Percentiles rank a stretch among this genome's conserved stretches.
These are phyloP conservation scores for Osedax fenrisi DNA, from an alignment of 2,888 invertebrate genomes.

Conservation along the genomic window DNA sequence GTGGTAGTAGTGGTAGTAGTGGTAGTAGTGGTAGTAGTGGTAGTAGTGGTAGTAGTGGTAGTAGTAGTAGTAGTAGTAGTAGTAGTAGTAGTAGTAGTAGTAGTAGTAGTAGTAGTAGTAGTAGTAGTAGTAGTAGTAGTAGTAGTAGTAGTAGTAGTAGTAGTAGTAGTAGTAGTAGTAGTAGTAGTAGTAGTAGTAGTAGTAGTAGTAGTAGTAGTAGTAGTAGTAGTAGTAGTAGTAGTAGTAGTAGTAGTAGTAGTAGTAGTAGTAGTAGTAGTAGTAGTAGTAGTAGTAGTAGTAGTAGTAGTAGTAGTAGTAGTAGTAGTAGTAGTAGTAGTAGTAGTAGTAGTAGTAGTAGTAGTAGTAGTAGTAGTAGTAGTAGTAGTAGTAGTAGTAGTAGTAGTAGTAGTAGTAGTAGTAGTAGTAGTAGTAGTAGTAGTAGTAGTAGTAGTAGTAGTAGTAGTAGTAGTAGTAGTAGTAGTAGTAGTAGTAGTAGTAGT, in stretches of 20 bases:
- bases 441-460: too few relatives aligned
- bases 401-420: too few relatives aligned
- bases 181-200: conserved; percentile 31
- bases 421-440: too few relatives aligned
- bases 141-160: conserved; percentile 34
- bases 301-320: too few relatives aligned
- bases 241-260: not conserved
- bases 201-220: conserved; percentile 31
- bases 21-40: conserved; percentile 25
- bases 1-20: conserved; percentile 29
- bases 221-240: not conserved
- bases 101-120: conserved; percentile 31
- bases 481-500: too few relatives aligned
- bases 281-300: too few relatives aligned
- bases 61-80: conserved; percentile 28
- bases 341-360: too few relatives aligned
- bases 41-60: conserved; percentile 27
- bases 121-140: conserved; percentile 34
- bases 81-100: conserved; percentile 31
- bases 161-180: conserved; percentile 31
- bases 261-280: too few relatives aligned
- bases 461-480: too few relatives aligned
- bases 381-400: too few relatives aligned
- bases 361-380: too few relatives aligned
- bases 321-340: too few relatives aligned